Conservation (phyloP, 2,888 invertebrate genomes). For the Eupithecia subumbrata region DNA sequence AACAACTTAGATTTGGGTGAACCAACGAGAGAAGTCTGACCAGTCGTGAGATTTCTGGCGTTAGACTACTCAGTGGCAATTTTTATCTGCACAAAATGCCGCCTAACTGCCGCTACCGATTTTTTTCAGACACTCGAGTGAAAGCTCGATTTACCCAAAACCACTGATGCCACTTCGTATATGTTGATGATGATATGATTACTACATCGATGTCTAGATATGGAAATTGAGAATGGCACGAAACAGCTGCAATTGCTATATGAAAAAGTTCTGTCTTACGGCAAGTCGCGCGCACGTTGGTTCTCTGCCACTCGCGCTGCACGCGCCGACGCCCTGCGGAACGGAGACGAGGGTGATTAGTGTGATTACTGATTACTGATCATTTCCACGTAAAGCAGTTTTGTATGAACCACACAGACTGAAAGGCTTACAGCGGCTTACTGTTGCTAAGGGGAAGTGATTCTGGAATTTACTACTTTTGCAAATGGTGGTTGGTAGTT, state of each 20-base stretch:
- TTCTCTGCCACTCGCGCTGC: slow-evolving; percentile 28
- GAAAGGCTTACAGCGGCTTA: not conserved
- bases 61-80: too few relatives aligned
- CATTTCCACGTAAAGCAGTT: not conserved
- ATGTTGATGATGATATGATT: too few relatives aligned
- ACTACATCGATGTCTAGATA: too few relatives aligned
- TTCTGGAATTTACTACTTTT: not conserved
- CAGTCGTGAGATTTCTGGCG: too few relatives aligned
- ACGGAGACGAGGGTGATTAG: not conserved
- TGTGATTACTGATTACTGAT: not conserved
- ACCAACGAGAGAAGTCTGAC: too few relatives aligned
- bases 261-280: slow-evolving; percentile 58
- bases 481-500: not conserved
- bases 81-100: too few relatives aligned
- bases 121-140: too few relatives aligned
- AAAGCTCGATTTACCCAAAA: too few relatives aligned
- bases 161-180: too few relatives aligned
- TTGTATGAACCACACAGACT: not conserved
- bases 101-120: too few relatives aligned
- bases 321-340: slow-evolving; percentile 26
- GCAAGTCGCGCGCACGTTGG: slow-evolving; percentile 59
- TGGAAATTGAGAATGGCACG: too few relatives aligned
- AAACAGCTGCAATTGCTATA: too few relatives aligned
- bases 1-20: not conserved
- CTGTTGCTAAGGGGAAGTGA: not conserved